Percentiles rank a stretch among this genome's conserved stretches.
Evolutionary conservation across 2,888 invertebrate species (phyloP).

Genomic region (Cactoblastis cactorum): DNA sequence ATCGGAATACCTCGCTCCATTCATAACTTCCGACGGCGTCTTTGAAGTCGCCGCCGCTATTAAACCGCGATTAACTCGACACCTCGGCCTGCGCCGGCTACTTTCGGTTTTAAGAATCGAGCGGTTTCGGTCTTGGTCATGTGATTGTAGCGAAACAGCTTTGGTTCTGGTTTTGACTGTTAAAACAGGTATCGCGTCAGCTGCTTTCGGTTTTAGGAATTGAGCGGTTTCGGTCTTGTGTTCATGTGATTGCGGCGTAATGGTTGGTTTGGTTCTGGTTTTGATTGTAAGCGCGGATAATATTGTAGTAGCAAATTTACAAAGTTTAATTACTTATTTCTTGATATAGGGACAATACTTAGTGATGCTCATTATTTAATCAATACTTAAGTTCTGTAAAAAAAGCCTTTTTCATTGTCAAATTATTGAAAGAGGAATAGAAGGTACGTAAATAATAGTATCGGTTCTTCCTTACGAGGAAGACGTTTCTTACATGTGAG

Average conservation of each 20-base stretch:
- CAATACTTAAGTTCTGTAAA: no score
- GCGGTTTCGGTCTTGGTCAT: not conserved
- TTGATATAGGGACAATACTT: no score
- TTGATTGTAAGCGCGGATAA: not conserved
- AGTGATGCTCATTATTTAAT: no score
- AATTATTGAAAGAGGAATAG: no score
- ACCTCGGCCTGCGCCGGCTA: conserved; percentile 31
- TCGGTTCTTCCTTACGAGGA: no score
- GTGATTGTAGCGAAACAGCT: no score
- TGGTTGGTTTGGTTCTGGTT: not conserved
- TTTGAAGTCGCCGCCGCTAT: conserved; percentile 69
- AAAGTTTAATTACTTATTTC: no score
- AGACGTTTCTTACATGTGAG: no score
- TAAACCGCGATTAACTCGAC: conserved; percentile 65
- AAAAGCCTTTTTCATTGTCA: no score
- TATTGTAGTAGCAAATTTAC: no score
- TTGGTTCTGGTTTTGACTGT: not conserved
- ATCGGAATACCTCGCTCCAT: conserved; percentile 7
- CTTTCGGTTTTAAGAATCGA: not conserved
- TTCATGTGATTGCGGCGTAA: no score
- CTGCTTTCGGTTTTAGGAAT: conserved; percentile 74
- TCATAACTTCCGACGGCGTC: conserved; percentile 26
- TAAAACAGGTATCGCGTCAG: conserved; percentile 29
- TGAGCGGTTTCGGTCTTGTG: conserved; percentile 19
- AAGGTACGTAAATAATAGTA: no score